phyloP scores from a whole-genome alignment of 2,888 invertebrate genomes.

The Drosophila sordidapex region DNA sequence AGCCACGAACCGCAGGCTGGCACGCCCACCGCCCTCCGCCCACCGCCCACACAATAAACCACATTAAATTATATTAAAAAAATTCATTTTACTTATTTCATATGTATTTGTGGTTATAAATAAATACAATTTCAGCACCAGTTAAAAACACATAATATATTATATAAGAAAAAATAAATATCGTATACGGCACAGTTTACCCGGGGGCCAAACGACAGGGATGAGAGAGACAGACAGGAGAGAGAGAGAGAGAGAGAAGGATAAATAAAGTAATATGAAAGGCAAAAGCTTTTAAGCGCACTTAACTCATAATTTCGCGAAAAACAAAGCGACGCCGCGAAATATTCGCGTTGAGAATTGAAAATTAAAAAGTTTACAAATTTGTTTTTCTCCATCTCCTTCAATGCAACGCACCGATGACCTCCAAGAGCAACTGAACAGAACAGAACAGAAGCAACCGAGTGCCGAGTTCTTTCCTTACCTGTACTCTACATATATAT shows the following conservation, averaged over 20 bases:
- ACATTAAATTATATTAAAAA: slow-evolving; percentile 70
- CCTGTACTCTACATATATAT: not conserved
- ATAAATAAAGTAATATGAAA: slow-evolving; percentile 41
- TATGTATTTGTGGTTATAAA: slow-evolving; percentile 65
- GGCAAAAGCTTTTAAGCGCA: slow-evolving; percentile 79
- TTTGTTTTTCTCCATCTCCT: slow-evolving; percentile 38
- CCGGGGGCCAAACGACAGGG: slow-evolving; percentile 2
- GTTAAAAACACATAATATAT: slow-evolving; percentile 61
- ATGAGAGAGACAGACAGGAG: not conserved
- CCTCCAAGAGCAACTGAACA: slow-evolving; percentile 24
- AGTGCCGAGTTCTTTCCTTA: slow-evolving; percentile 8
- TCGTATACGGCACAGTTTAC: slow-evolving; percentile 55
- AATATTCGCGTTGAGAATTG: slow-evolving; percentile 61
- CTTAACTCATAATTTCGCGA: slow-evolving; percentile 75
- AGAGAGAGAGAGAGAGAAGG: not conserved
- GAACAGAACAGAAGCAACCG: not conserved
- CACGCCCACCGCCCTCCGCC: slow-evolving; percentile 21
- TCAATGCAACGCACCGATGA: slow-evolving; percentile 30
- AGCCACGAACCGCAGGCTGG: slow-evolving; percentile 6
- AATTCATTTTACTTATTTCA: slow-evolving; percentile 66
- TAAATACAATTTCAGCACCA: slow-evolving; percentile 67
- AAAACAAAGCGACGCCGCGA: slow-evolving; percentile 24
- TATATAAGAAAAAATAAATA: slow-evolving; percentile 61
- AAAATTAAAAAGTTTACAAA: slow-evolving; percentile 77
- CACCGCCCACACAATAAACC: slow-evolving; percentile 36